These are phyloP conservation scores for Desmophyllum pertusum DNA, from an alignment of 92 coral and sea anemone species.

Conservation along the genomic window DNA sequence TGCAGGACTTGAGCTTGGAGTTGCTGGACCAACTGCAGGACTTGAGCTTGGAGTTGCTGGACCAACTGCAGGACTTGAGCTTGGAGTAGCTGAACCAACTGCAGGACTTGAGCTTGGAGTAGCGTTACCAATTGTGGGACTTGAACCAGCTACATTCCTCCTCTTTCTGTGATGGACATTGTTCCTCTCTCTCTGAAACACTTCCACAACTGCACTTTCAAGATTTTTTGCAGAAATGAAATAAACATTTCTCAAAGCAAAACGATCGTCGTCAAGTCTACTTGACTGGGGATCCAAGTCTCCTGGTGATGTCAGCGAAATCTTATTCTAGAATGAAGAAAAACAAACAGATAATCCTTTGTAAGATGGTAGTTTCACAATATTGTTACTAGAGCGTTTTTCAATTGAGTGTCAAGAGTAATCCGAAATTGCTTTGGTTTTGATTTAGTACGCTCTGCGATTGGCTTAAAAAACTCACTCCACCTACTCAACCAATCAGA, in stretches of 20 bases:
- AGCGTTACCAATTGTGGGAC: background rate
- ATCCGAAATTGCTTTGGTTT: too few species aligned
- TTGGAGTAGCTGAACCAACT: background rate
- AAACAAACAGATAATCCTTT: background rate
- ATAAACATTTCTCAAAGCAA: background rate
- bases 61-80: background rate
- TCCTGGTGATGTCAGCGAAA: background rate
- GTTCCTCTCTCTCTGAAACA: background rate
- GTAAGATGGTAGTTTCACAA: background rate
- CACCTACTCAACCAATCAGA: too few species aligned
- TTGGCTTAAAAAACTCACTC: too few species aligned
- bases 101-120: background rate
- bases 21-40: background rate
- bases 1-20: background rate
- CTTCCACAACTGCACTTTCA: background rate
- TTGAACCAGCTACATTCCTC: background rate
- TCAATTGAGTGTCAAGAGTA: too few species aligned
- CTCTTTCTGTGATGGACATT: background rate
- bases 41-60: background rate
- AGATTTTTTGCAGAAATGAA: background rate
- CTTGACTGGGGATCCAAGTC: background rate
- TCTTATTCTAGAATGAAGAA: background rate
- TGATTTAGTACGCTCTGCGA: too few species aligned
- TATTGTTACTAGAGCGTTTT: too few species aligned
- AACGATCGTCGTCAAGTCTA: background rate